Evolutionary conservation across 2,888 invertebrate species (phyloP).

Genomic region (Mycalesis mineus): DNA sequence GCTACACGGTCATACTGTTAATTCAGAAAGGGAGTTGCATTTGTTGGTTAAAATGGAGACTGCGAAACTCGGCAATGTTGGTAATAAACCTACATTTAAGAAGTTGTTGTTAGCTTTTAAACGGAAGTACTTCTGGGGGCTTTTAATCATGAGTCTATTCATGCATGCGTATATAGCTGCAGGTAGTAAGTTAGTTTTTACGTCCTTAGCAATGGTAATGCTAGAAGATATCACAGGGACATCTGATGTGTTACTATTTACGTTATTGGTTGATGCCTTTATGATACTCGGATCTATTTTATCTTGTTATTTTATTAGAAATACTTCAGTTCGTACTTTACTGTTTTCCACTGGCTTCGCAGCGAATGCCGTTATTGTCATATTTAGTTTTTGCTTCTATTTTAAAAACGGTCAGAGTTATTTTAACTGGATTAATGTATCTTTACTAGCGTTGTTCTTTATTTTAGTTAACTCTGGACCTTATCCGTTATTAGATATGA

Average conservation of each 20-base stretch:
- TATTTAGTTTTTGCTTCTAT: background rate
- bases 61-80: background rate
- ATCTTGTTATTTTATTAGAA: background rate
- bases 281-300: background rate
- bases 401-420: background rate
- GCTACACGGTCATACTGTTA: conserved; percentile 21
- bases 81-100: background rate
- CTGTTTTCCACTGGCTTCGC: background rate
- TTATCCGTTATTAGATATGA: background rate
- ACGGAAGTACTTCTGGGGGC: background rate
- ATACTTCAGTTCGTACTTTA: background rate
- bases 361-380: background rate
- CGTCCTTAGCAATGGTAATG: background rate
- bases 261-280: background rate
- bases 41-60: conserved; percentile 14
- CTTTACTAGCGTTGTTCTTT: background rate
- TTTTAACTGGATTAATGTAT: background rate
- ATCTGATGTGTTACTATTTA: background rate
- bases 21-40: conserved; percentile 12
- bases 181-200: background rate
- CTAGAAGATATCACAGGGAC: background rate
- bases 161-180: background rate
- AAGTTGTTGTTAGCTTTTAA: background rate
- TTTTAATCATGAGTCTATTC: background rate
- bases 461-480: background rate